Conservation (phyloP, 2,797 vertebrate genomes). For the Coranthus polyacanthus region DNA sequence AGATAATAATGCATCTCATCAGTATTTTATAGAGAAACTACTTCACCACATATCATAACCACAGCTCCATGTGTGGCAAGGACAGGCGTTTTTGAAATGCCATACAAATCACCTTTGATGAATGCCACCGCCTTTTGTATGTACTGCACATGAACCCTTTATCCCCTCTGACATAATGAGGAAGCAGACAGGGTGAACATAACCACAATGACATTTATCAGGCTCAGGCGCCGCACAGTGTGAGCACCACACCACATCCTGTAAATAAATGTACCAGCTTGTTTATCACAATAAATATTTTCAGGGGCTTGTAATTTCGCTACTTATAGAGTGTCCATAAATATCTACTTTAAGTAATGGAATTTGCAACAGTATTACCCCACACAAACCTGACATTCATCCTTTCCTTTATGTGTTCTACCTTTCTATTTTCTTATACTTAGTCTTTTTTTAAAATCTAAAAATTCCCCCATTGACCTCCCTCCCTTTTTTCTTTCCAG, state of each 20-base stretch:
- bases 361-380: too few relatives aligned
- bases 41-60: too few relatives aligned
- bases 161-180: neutral
- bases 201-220: conserved; percentile 26
- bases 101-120: neutral
- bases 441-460: too few relatives aligned
- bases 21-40: too few relatives aligned
- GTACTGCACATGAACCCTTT: neutral
- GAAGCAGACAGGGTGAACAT: neutral
- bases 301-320: conserved; percentile 1
- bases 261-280: conserved; percentile 29
- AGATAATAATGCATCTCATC: too few relatives aligned
- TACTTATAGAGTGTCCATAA: neutral
- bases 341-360: neutral
- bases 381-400: too few relatives aligned
- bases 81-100: conserved; percentile 4
- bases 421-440: too few relatives aligned
- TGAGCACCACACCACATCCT: conserved; percentile 32
- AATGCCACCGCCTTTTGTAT: neutral
- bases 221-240: conserved; percentile 12
- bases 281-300: conserved; percentile 22
- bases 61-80: neutral
- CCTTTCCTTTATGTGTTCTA: neutral
- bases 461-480: neutral
- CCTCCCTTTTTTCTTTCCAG: neutral